Conservation (phyloP, 2,113 vertebrate species). For the Nibea coibor region DNA sequence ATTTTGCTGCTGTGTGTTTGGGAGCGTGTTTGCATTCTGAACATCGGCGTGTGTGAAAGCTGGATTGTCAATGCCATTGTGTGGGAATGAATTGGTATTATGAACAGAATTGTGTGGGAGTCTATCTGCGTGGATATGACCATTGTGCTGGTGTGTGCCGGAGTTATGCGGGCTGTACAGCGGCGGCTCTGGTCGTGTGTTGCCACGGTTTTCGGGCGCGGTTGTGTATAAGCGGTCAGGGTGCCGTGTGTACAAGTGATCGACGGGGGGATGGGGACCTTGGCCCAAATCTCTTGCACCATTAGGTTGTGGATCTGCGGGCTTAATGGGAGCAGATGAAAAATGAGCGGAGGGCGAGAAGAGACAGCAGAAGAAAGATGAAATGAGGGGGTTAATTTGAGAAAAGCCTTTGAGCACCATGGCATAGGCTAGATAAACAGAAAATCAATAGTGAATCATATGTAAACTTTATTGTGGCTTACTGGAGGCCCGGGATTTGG, state of each 20-base stretch:
- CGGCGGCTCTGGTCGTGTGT: conserved; percentile 30
- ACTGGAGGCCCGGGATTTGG: conserved; percentile 64
- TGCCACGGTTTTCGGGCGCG: conserved; percentile 26
- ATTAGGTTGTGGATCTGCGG: conserved; percentile 61
- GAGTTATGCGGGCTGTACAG: conserved; percentile 41
- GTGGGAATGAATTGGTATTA: conserved; percentile 60
- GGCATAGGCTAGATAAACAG: conserved; percentile 35
- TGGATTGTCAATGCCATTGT: conserved; percentile 68
- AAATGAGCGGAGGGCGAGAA: conserved; percentile 38
- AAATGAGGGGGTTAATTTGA: conserved; percentile 39
- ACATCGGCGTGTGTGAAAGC: conserved; percentile 51
- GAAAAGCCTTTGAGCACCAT: conserved; percentile 39
- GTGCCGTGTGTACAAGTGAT: conserved; percentile 30
- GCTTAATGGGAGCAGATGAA: conserved; percentile 66
- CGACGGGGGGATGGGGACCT: conserved; percentile 63
- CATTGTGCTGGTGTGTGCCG: conserved; percentile 51
- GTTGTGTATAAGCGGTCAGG: conserved; percentile 26
- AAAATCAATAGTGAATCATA: conserved; percentile 60
- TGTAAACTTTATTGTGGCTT: conserved; percentile 55
- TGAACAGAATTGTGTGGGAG: conserved; percentile 50
- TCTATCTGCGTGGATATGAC: conserved; percentile 41
- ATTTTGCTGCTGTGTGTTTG: conserved; percentile 64
- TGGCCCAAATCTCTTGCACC: conserved; percentile 48
- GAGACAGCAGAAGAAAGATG: conserved; percentile 53
- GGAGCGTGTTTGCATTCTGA: conserved; percentile 52